Base-by-base conservation (phyloP, 1,140 invertebrate genomes). In the Monochamus saltuarius region DNA sequence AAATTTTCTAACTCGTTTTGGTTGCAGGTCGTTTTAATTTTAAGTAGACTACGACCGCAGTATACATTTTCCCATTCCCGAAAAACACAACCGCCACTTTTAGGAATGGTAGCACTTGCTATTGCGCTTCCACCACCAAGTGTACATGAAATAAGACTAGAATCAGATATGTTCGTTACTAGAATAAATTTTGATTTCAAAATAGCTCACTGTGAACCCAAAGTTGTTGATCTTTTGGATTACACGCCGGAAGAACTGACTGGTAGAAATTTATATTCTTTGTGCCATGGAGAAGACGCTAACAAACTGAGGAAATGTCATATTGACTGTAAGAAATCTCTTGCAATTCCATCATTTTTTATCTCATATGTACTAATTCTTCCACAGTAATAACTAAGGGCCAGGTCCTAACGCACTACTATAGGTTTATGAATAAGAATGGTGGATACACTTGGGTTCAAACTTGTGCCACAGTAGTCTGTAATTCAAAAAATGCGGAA, bases 361-460 rank as follows among this genome's bases (percentile, higher is more conserved):
- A 37, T 9, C 39, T 37, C 45, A 17, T 39, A 45, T n/a, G 14
- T 56, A 43, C 56, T 55, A 62, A 51, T 40, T 64, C 65, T 60
- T 40, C 87, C 84, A 59, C 81, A 97, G 95, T 98, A 75, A 90
- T 98, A 69, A 87, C 92, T 74, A 98, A 98, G 80, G 95, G 96
- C 4, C 96, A 98, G 80, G 94, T 97, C 22, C 82, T 98, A 77
- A 97, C 94, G 6, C 92, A 94, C 74, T 98, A 97, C 79, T 97
- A 95, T 78, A 85, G 95, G 71, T 71, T 98, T 64, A 95, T 98
- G 88, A 97, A 97, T 79, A 96, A 96, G 78, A 89, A 86, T 64
- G 95, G 95, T 4, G 95, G 96, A 2, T 97, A 91, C 79, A 94
- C 92, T 29, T 98, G 95, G 95, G 81, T 97, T 50, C 95, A 98